Evolutionary conservation across 23 tunicate species (phyloP), one percentile per base, ranked within the genome.

Genomic region (Phallusia fumigata): DNA sequence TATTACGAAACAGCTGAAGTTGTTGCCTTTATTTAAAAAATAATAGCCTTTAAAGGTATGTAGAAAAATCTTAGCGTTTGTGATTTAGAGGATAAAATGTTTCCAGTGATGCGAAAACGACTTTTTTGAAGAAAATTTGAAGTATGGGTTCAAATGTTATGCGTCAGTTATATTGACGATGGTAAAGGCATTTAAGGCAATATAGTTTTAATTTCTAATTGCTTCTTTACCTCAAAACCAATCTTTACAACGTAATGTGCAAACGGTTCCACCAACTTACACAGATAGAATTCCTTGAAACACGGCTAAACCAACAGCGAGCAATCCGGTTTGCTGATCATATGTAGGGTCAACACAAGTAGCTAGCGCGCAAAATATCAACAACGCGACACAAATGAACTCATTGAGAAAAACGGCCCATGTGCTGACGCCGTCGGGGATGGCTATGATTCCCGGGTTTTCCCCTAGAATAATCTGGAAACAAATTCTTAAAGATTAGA

Each of bases 261-360:
- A n/a, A n/a, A n/a, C n/a, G n/a, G 10, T 40, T 40, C 47, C 10
- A 40, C 47, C 47, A 40, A 86, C 93, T 80, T 45, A 89, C 94
- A 82, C 96, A 0, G 87, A 84, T n/a, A 91, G 40, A 0, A 88
- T 84, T 32, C 97, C 97, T 69, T 92, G 97, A 65, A 92, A 92
- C 18, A 92, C 92, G 15, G 92, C 82, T 21, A 87, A 36, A 11
- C 97, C 97, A 5, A 92, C 80, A 3, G 97, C 92, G 0, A 92
- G 74, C 0, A 91, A 73, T 28, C 97, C 97, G 1, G 92, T 87
- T 18, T 91, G 74, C 80, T 92, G 91, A 53, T 80, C 86, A 50
- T 84, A 92, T n/a, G 82, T 33, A 32, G 81, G 73, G 79, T 92
- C 92, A 36, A 49, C 77, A 19, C 82, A 88, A 84, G 88, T 92